Evolutionary conservation across 2,888 invertebrate genomes (phyloP).

Genomic region (Amphiduros pacificus): DNA sequence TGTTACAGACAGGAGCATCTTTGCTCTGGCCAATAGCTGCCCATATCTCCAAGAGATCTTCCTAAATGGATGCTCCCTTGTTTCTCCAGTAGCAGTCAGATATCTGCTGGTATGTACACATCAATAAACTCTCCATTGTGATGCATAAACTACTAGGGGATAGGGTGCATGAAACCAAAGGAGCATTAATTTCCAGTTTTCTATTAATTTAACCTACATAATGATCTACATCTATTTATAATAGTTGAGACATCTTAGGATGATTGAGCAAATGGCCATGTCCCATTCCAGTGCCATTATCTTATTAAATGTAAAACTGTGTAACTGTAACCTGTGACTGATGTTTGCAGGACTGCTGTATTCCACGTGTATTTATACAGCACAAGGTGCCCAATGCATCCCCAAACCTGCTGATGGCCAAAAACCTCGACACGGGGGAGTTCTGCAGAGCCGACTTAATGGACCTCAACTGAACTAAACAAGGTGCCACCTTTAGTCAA

Average conservation of each 20-base stretch:
- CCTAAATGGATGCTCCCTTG: constrained; percentile 49
- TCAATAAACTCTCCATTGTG: too few relatives aligned
- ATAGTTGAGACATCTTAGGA: too few relatives aligned
- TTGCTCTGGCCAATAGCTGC: constrained; percentile 51
- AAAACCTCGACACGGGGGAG: constrained; percentile 52
- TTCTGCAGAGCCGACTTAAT: constrained; percentile 43
- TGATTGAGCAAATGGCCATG: too few relatives aligned
- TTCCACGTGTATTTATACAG: constrained; percentile 42
- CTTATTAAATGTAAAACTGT: too few relatives aligned
- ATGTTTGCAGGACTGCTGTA: constrained; percentile 49
- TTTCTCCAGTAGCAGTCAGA: constrained; percentile 44
- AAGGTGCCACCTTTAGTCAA: too few relatives aligned
- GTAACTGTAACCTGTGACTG: too few relatives aligned
- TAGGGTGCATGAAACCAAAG: too few relatives aligned
- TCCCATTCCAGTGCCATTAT: too few relatives aligned
- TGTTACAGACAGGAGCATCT: constrained; percentile 51
- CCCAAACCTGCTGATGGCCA: constrained; percentile 50
- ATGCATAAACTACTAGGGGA: too few relatives aligned
- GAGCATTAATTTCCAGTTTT: too few relatives aligned
- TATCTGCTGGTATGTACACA: constrained; percentile 48
- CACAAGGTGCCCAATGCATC: constrained; percentile 52
- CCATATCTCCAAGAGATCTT: constrained; percentile 50
- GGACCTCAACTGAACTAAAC: neutral
- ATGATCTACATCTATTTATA: too few relatives aligned
- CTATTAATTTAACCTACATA: too few relatives aligned